phyloP scores from a whole-genome alignment of 2,797 vertebrate species.

The Jordanella pulchra region DNA sequence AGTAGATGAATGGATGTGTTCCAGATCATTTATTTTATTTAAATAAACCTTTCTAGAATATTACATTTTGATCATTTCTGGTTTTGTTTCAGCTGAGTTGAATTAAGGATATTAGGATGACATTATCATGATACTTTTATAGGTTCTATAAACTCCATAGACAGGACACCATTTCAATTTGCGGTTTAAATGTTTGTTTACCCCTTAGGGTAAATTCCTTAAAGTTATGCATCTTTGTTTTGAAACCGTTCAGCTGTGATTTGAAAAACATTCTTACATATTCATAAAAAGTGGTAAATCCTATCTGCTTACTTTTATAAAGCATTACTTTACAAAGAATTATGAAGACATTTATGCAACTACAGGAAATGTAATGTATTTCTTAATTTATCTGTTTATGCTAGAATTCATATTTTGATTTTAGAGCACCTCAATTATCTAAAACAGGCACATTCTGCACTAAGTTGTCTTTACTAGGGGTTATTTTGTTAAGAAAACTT shows the following conservation, averaged over 20 bases:
- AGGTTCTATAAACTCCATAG: neutral
- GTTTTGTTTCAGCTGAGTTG: slow-evolving; percentile 17
- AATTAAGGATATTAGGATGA: slow-evolving; percentile 20
- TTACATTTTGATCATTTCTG: slow-evolving; percentile 14
- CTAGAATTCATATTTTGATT: neutral
- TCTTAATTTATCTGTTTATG: neutral
- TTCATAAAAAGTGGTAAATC: neutral
- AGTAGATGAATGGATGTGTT: slow-evolving; percentile 47
- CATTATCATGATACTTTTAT: neutral
- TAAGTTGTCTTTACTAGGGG: neutral
- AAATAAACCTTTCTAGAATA: slow-evolving; percentile 1
- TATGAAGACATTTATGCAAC: neutral
- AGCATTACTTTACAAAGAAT: neutral
- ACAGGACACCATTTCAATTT: neutral
- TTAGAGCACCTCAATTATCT: neutral
- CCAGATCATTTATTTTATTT: slow-evolving; percentile 1
- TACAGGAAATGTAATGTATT: neutral
- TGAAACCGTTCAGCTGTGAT: neutral
- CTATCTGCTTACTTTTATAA: neutral
- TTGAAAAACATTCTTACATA: neutral
- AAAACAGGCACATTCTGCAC: neutral
- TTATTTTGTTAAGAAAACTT: neutral
- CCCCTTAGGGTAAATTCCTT: neutral
- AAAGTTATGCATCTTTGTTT: neutral
- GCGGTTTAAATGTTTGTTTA: neutral